Conservation (phyloP, 2,113 vertebrate genomes). For the Hippotragus niger region DNA sequence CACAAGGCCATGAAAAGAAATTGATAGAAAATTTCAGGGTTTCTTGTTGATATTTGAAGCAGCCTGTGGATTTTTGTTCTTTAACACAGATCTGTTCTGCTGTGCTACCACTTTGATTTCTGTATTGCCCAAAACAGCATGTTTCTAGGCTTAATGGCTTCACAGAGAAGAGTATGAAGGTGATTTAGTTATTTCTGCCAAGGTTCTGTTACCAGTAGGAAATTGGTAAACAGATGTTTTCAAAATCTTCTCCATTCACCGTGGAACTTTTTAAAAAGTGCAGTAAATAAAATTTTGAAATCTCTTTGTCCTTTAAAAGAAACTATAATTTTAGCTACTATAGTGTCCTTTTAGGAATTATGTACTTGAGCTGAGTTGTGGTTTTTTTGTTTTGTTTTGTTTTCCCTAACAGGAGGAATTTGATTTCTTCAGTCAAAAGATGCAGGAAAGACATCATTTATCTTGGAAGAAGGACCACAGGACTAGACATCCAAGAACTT, state of each 20-base stretch:
- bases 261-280: slow-evolving; percentile 64
- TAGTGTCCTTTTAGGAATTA: slow-evolving; percentile 45
- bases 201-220: slow-evolving; percentile 82
- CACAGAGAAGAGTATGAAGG: slow-evolving; percentile 85
- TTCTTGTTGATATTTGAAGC: slow-evolving; percentile 91
- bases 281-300: slow-evolving; percentile 67
- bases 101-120: slow-evolving; percentile 87
- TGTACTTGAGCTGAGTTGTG: not conserved
- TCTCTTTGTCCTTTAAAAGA: slow-evolving; percentile 51
- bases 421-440: slow-evolving; percentile 45
- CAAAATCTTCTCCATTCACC: slow-evolving; percentile 74
- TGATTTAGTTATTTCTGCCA: slow-evolving; percentile 84
- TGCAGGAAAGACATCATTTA: not conserved
- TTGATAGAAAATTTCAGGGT: slow-evolving; percentile 90
- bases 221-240: slow-evolving; percentile 80
- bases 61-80: slow-evolving; percentile 91
- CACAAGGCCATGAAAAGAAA: slow-evolving; percentile 90
- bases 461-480: not conserved
- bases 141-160: slow-evolving; percentile 91
- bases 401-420: not conserved
- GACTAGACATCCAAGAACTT: not conserved
- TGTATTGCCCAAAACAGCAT: slow-evolving; percentile 89
- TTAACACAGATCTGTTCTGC: slow-evolving; percentile 86
- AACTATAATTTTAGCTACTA: slow-evolving; percentile 52
- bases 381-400: not conserved